Percentiles rank a stretch among this genome's conserved stretches.
These are phyloP conservation scores for Glyptemys insculpta DNA, from an alignment of 2,797 vertebrate species.

Conservation along the genomic window DNA sequence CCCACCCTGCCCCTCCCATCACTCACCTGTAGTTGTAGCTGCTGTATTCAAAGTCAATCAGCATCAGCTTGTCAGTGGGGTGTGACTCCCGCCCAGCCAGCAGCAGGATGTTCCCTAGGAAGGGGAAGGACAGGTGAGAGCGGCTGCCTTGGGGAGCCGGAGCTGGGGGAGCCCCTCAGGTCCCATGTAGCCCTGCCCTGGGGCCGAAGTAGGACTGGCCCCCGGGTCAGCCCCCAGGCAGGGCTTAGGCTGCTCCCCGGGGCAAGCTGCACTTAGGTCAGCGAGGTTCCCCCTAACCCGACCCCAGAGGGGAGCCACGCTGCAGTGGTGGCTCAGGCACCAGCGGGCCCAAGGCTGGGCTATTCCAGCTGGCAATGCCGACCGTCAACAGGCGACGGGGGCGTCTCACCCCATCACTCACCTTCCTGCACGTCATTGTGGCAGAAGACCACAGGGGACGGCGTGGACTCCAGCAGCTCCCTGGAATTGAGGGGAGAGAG, in stretches of 20 bases:
- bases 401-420: constrained; percentile 56
- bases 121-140: not conserved
- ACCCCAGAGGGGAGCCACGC: not conserved
- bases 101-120: constrained; percentile 91
- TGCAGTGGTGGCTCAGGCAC: no score
- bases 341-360: no score
- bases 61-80: constrained; percentile 87
- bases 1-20: not conserved
- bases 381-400: no score
- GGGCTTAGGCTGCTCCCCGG: not conserved
- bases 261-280: not conserved
- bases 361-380: not conserved
- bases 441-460: constrained; percentile 94
- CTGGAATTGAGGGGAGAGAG: constrained; percentile 68
- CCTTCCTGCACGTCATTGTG: constrained; percentile 98
- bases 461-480: constrained; percentile 86
- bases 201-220: not conserved
- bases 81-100: constrained; percentile 76
- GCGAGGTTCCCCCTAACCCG: no score
- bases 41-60: constrained; percentile 98
- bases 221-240: no score
- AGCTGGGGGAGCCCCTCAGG: no score
- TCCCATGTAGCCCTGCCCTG: not conserved
- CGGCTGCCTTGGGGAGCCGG: not conserved
- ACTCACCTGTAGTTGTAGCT: constrained; percentile 96